Conservation (phyloP, 1,140 invertebrate species). For the Ooceraea biroi region DNA sequence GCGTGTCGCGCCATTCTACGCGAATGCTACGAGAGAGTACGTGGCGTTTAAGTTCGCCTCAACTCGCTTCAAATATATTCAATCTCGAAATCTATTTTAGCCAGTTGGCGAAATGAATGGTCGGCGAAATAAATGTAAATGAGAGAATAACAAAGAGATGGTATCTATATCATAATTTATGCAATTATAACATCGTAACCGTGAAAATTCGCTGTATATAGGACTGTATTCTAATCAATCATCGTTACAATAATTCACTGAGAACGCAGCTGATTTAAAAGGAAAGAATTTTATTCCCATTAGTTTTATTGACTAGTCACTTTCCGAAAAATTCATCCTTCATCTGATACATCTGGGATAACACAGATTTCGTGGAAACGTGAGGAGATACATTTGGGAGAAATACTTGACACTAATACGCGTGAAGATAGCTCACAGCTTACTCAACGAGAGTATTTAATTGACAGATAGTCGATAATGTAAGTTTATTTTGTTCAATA, state of each 20-base stretch:
- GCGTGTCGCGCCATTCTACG: neutral
- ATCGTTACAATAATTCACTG: conserved; percentile 6
- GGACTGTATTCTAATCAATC: neutral
- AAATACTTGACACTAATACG: neutral
- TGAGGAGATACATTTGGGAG: neutral
- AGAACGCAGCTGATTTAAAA: neutral
- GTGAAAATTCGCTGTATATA: conserved; percentile 17
- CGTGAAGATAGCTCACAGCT: neutral
- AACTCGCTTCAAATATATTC: conserved; percentile 29
- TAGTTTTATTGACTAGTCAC: neutral
- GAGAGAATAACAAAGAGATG: conserved; percentile 38
- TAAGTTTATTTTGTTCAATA: neutral
- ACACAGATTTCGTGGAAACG: neutral
- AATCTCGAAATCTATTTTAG: conserved; percentile 37
- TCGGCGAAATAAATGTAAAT: conserved; percentile 32
- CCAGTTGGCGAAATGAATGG: conserved; percentile 14
- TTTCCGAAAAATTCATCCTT: neutral
- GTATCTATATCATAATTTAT: conserved; percentile 27
- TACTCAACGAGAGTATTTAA: neutral
- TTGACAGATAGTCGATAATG: neutral
- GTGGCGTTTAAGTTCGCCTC: conserved; percentile 20
- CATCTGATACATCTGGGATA: neutral
- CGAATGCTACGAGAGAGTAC: no score
- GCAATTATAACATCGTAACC: conserved; percentile 46
- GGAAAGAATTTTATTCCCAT: neutral